Evolutionary conservation across 1,140 invertebrate species (phyloP), one percentile per base, ranked within the genome.

Genomic region (Zophobas atratus): DNA sequence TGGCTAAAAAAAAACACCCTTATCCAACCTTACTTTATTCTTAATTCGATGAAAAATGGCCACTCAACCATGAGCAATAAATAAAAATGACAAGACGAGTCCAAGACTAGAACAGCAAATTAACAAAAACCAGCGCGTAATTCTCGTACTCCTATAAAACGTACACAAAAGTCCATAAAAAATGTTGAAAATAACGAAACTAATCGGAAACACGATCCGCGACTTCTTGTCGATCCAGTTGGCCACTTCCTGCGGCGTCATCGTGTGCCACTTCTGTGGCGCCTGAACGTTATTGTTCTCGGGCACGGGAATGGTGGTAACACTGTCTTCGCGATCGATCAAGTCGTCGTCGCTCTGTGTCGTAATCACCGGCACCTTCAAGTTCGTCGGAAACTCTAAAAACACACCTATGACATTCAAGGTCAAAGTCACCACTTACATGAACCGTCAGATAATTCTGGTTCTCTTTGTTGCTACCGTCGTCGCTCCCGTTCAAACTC

Each of bases 171-270:
- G 93, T 92, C 95, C 95, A 97, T 96, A 97, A 55, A 96, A 88
- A 56, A 94, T 87, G 83, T 97, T 97, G 83, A 96, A 96, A 53
- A 95, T 88, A 0, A 96, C 81, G 84, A 96, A 97, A 0, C 92
- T 86, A 1, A 92, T 82, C 0, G 95, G 95, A 84, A 96, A 97
- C 1, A 94, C 86, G 20, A 95, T 87, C 39, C 95, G 89, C 35
- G 94, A 94, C 5, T 94, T 89, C 81, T 89, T 92, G 86, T 96
- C 95, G 53, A 97, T 95, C 94, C 94, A 95, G 51, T 93, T 93
- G 70, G 95, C 93, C 48, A 95, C 95, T 85, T 96, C 93, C 81
- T 96, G 94, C 0, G 95, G 94, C 0, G 94, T 95, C 90, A 96
- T 94, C 1, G 93, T 95, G 6, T 94, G 94, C 88, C 94, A 94